phyloP scores from a whole-genome alignment of 2,113 vertebrate species.

The Hippopotamus amphibius region DNA sequence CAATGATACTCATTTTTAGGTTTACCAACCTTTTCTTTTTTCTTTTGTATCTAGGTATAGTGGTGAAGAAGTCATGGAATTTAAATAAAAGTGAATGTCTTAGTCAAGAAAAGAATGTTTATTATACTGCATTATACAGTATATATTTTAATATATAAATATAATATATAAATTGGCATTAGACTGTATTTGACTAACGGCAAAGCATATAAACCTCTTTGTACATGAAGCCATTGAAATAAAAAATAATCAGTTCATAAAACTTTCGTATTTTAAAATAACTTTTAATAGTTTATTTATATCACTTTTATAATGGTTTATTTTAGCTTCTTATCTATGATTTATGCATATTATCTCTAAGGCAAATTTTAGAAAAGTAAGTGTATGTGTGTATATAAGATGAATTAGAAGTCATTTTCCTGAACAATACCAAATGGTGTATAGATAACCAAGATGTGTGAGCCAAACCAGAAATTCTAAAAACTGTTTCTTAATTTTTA shows the following conservation, averaged over 20 bases:
- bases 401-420: slow-evolving; percentile 11
- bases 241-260: slow-evolving; percentile 36
- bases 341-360: neutral
- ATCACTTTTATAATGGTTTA: neutral
- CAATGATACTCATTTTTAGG: slow-evolving; percentile 59
- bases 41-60: neutral
- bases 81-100: slow-evolving; percentile 43
- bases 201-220: neutral
- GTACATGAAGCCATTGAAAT: slow-evolving; percentile 38
- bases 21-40: neutral
- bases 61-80: slow-evolving; percentile 29
- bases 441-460: neutral
- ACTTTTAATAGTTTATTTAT: neutral
- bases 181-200: neutral
- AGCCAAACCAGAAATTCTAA: slow-evolving; percentile 9
- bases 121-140: neutral
- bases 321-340: slow-evolving; percentile 13
- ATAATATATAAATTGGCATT: slow-evolving; percentile 37
- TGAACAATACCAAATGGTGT: neutral
- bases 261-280: slow-evolving; percentile 41
- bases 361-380: neutral
- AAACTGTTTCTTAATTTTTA: slow-evolving; percentile 27
- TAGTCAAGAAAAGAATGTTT: slow-evolving; percentile 6
- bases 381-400: neutral
- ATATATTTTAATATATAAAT: slow-evolving; percentile 39